Base-by-base conservation (phyloP, 2,797 vertebrate species). In the Tauraco hartlaubi region DNA sequence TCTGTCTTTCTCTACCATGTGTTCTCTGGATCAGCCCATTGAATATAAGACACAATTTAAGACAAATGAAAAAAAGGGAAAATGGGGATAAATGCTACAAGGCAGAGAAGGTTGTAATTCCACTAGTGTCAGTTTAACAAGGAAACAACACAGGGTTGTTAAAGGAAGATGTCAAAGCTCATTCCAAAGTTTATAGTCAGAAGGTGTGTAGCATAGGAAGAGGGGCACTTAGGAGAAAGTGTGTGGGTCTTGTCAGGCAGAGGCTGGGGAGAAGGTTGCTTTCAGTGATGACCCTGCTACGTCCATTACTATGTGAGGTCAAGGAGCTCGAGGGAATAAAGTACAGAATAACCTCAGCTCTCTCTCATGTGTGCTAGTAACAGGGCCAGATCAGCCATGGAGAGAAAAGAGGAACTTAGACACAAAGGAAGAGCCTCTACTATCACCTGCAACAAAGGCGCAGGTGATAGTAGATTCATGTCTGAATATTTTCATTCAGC, bases 401-500 rank as follows among this genome's bases (percentile, higher is more conserved):
- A 87, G 84, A 84, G 81, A 90, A 83, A 72, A 85, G 58, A 94
- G 56, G 54, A 94, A 73, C 84, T 88, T 75, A 74, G 56, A 54
- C 90, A 95, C 74, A 95, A 94, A 95, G 91, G 86, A 94, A 83
- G 92, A 95, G 84, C 58, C 58, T 89, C 78, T 75, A 79, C 88
- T 77, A 66, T 85, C 90, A 95, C 94, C 91, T 92, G 94, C 83
- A 97, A 95, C 94, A 97, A 95, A 97, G 90, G 90, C 61, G 28
- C n/a, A n/a, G n/a, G n/a, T n/a, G n/a, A n/a, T n/a, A n/a, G n/a
- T n/a, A n/a, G n/a, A n/a, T n/a, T n/a, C n/a, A 85, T 35, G 49
- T 93, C 93, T 96, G 94, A 96, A 94, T 96, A 95, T 96, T 96
- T 94, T 94, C 94, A 78, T 94, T 96, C 94, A 75, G 91, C 67